A percentile compares a stretch with the other conserved stretches of the same genome.
These are phyloP conservation scores for Leptatherina wallacei DNA, from an alignment of 2,797 vertebrate species.

Conservation along the genomic window DNA sequence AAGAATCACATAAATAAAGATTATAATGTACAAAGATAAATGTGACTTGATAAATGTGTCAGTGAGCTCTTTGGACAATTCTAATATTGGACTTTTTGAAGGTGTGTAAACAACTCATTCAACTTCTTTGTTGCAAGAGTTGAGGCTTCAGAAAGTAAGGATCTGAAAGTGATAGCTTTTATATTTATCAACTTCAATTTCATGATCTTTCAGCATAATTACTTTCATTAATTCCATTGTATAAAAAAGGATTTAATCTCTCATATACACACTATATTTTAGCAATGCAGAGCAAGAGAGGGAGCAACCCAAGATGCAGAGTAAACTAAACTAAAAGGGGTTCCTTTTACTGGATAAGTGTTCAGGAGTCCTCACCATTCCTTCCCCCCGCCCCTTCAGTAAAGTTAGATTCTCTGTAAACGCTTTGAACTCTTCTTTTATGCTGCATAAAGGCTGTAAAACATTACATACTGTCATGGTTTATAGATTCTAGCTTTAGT, in stretches of 20 bases:
- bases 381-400: background rate
- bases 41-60: conserved; percentile 19
- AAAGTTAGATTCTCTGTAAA: background rate
- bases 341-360: too few species aligned
- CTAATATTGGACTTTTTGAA: background rate
- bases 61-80: background rate
- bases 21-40: conserved; percentile 45
- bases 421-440: background rate
- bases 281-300: background rate
- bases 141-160: background rate
- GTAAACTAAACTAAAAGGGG: too few species aligned
- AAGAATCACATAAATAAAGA: conserved; percentile 76
- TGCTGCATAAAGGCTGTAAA: background rate
- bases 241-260: background rate
- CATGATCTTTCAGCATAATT: too few species aligned
- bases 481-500: too few species aligned
- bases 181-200: too few species aligned
- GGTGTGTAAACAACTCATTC: background rate
- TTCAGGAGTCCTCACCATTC: too few species aligned
- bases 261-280: background rate
- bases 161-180: background rate
- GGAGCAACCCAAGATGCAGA: background rate
- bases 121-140: background rate
- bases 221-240: too few species aligned
- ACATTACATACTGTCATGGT: background rate